Evolutionary conservation across 2,888 invertebrate species (phyloP).

Genomic region (Drosophila emarginata): DNA sequence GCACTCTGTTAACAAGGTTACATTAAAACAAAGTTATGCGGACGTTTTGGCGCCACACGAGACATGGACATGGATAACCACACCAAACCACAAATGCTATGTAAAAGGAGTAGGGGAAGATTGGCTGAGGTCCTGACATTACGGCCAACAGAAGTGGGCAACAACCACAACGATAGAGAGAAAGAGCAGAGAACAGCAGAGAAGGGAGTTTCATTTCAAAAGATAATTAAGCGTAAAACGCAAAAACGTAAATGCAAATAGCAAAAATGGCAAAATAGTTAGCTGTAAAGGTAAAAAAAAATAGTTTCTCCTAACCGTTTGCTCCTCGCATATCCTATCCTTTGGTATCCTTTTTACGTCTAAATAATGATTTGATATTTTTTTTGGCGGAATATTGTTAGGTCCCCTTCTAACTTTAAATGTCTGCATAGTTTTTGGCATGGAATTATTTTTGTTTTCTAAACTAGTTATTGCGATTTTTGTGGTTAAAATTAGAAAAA

Average conservation of each 20-base stretch:
- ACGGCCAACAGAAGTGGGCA: not conserved
- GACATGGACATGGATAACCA: conserved; percentile 9
- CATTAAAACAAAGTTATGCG: conserved; percentile 47
- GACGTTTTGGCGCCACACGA: conserved; percentile 44
- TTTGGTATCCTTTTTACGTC: not conserved
- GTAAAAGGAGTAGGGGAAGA: not conserved
- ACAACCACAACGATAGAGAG: not conserved
- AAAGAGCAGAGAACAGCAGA: not conserved
- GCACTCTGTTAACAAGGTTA: conserved; percentile 44
- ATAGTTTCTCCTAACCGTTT: not conserved
- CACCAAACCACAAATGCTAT: not conserved
- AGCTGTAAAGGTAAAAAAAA: not conserved
- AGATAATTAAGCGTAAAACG: conserved; percentile 20
- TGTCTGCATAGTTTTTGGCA: conserved; percentile 15
- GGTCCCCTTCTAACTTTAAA: not conserved
- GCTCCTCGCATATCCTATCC: not conserved
- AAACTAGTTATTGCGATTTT: not conserved
- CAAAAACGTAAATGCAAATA: conserved; percentile 6
- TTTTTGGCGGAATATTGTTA: conserved; percentile 1
- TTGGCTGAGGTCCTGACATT: conserved; percentile 1
- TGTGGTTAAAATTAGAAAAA: not conserved
- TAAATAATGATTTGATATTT: not conserved
- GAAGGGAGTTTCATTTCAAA: conserved; percentile 30
- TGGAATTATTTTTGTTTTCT: conserved; percentile 4
- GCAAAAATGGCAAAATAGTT: not conserved